Conservation (phyloP, 2,888 invertebrate genomes). For the Nemotelus pantherinus region DNA sequence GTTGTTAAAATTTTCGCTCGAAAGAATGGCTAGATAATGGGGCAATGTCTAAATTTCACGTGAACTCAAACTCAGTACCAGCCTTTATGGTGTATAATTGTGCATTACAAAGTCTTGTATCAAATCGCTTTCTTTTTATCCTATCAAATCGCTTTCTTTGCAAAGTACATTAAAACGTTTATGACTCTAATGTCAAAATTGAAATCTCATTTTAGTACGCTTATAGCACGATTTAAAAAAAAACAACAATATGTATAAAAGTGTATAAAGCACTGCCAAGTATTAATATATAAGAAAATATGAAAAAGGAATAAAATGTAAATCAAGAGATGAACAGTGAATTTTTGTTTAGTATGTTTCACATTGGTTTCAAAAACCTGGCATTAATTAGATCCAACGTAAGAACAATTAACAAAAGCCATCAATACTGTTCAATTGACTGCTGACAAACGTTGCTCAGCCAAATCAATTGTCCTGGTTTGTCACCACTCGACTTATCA, state of each 20-base stretch:
- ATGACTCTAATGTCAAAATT: slow-evolving; percentile 29
- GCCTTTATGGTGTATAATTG: no score
- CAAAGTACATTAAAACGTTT: slow-evolving; percentile 10
- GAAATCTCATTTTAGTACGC: slow-evolving; percentile 42
- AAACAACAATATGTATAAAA: slow-evolving; percentile 45
- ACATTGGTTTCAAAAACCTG: not conserved
- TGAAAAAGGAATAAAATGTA: slow-evolving; percentile 36
- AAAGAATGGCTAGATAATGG: no score
- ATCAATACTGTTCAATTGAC: no score
- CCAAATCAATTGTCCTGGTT: no score
- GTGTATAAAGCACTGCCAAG: slow-evolving; percentile 49
- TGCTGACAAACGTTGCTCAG: no score
- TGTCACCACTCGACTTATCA: no score
- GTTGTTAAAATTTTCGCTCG: no score
- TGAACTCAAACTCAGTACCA: no score
- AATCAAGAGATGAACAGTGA: no score
- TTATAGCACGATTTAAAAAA: slow-evolving; percentile 46
- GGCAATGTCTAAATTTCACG: no score
- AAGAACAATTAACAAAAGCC: not conserved
- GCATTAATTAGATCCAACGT: not conserved
- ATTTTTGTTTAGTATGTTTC: slow-evolving; percentile 6
- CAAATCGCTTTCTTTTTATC: not conserved
- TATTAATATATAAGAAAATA: slow-evolving; percentile 45
- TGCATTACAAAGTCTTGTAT: slow-evolving; percentile 20
- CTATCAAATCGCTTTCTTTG: slow-evolving; percentile 6